Evolutionary conservation across 2,797 vertebrate species (phyloP).

Genomic region (Coregonus sp.): DNA sequence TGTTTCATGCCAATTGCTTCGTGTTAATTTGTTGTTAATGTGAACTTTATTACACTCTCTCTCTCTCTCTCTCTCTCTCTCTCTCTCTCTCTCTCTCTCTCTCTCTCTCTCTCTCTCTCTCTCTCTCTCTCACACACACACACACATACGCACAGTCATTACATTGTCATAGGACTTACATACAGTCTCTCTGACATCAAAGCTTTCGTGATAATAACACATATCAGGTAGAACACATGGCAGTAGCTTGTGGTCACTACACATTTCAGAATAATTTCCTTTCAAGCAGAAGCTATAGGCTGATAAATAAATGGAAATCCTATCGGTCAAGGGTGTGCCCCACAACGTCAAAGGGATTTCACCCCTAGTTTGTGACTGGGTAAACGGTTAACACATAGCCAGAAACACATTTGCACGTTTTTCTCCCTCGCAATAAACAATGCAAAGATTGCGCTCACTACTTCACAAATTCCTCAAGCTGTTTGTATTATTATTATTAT

Average conservation of each 20-base stretch:
- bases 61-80: neutral
- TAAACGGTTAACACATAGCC: slow-evolving; percentile 1
- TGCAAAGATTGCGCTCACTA: neutral
- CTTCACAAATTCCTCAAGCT: neutral
- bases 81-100: too few relatives aligned
- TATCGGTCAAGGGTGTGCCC: slow-evolving; percentile 17
- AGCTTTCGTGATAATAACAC: neutral
- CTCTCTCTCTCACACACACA: neutral
- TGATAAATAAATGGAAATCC: slow-evolving; percentile 49
- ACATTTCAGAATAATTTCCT: neutral
- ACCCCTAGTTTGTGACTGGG: neutral
- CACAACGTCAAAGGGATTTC: slow-evolving; percentile 19
- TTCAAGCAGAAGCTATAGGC: neutral
- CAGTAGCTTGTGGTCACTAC: neutral
- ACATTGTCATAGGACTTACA: neutral
- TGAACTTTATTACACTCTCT: neutral
- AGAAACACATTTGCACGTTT: neutral
- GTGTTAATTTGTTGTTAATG: neutral
- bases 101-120: neutral
- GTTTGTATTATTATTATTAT: neutral
- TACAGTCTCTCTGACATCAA: neutral
- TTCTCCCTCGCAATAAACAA: neutral
- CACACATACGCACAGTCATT: neutral
- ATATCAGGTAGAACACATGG: neutral
- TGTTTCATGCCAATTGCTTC: neutral